Base-by-base conservation (phyloP, 2,797 vertebrate genomes). In the Anabacerthia variegaticeps region DNA sequence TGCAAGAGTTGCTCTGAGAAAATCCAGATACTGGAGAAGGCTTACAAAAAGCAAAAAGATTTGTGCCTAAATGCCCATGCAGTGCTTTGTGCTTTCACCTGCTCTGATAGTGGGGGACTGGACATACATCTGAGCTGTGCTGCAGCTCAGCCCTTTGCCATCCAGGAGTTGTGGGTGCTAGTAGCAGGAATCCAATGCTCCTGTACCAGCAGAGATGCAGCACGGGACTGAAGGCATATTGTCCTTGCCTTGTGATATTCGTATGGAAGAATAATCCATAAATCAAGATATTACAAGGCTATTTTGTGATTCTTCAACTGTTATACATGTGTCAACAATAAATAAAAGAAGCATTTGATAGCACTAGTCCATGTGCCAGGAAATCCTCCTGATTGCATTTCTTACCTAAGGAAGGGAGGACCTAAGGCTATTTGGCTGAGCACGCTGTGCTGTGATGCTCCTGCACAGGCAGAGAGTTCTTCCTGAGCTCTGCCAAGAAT, bases 241-340 rank as follows among this genome's bases (percentile, higher is more conserved):
- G 85, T 95, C 94, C 93, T 90, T 76, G 52, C 85, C 37, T 3
- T 59, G 89, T 85, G 93, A 89, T 92, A 5, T 46, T 90, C 0
- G 4, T 86, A 56, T 83, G 77, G 92, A 93, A 91, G 89, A 93
- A 71, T 92, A 92, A 97, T 95, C 89, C 93, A 93, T 96, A 96
- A 96, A 95, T 95, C 93, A 97, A 94, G 89, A 89, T 85, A 92
- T 95, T 96, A 97, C 95, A 95, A 87, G 95, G 95, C 93, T 96
- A 85, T 92, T 96, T 94, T 93, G 93, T 68, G 95, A 91, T 89
- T 93, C 88, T 63, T 90, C 92, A 83, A 94, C 95, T 93, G 95
- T 94, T 95, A 88, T 85, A 94, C 84, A 75, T 14, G 82, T 93
- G 93, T 94, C 96, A 96, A 95, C 95, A 97, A 92, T 92, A 95